These are phyloP conservation scores for Elgaria multicarinata DNA, from an alignment of 2,113 vertebrate genomes.

Conservation along the genomic window DNA sequence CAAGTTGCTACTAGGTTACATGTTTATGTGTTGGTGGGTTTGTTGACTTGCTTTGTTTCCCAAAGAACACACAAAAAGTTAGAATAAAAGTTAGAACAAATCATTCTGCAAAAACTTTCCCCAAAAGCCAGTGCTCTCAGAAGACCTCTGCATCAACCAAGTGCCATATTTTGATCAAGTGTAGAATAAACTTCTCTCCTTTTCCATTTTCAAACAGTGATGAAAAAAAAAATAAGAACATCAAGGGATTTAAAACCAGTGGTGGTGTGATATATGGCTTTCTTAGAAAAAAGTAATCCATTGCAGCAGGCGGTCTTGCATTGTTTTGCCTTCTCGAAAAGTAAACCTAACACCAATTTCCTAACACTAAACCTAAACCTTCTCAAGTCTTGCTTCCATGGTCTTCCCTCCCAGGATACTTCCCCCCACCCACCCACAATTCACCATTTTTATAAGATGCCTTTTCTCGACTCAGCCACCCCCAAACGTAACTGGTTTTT, in stretches of 20 bases:
- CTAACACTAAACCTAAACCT: too few species aligned
- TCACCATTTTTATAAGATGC: neutral
- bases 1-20: neutral
- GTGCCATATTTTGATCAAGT: neutral
- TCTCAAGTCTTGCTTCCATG: neutral
- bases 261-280: neutral
- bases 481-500: neutral
- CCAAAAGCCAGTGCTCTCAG: neutral
- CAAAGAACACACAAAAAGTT: neutral
- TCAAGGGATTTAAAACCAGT: neutral
- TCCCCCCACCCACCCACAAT: fast-evolving
- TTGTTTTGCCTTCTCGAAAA: neutral
- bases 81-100: neutral
- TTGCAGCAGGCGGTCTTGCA: too few species aligned
- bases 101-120: neutral
- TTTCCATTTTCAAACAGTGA: neutral
- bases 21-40: too few species aligned
- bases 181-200: neutral
- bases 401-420: too few species aligned
- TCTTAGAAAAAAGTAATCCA: neutral
- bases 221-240: neutral
- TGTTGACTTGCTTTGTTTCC: neutral
- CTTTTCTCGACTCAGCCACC: too few species aligned
- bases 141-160: neutral
- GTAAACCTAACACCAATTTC: neutral